These are phyloP conservation scores for Cottoperca gobio DNA, from an alignment of 2,797 vertebrate species.

Conservation along the genomic window DNA sequence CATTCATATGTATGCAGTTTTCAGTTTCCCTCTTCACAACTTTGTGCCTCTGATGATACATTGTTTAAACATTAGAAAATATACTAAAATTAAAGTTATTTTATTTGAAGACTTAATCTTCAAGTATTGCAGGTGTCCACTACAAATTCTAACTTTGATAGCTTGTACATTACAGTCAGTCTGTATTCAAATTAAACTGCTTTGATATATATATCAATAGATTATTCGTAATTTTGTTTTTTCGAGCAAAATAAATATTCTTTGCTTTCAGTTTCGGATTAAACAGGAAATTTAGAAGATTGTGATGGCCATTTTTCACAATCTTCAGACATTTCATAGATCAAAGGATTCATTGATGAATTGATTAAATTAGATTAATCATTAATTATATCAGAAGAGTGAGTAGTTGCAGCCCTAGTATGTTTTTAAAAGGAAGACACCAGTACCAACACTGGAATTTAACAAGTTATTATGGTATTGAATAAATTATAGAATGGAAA, in stretches of 20 bases:
- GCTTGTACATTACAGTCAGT: not conserved
- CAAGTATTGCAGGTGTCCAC: not conserved
- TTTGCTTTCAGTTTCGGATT: not conserved
- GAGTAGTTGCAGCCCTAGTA: not conserved
- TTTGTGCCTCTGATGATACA: not conserved
- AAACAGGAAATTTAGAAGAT: not conserved
- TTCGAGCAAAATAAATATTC: not conserved
- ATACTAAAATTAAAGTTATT: not conserved
- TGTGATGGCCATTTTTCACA: not conserved
- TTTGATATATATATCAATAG: too few species aligned
- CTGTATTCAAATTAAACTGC: not conserved
- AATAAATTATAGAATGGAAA: slow-evolving; percentile 25
- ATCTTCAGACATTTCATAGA: not conserved
- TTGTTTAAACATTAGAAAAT: slow-evolving; percentile 13
- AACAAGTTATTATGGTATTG: not conserved
- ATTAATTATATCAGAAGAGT: not conserved
- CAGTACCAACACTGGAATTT: slow-evolving; percentile 13
- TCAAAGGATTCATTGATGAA: not conserved
- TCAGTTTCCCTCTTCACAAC: slow-evolving; percentile 21
- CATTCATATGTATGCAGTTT: slow-evolving; percentile 34
- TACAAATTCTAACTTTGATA: not conserved
- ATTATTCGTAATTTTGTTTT: not conserved
- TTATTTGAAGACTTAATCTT: not conserved
- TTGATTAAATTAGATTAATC: not conserved
- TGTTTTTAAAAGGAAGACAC: not conserved